Percentiles rank a stretch among this genome's conserved stretches.
phyloP scores from a whole-genome alignment of 2,797 vertebrate genomes.

The Pogoniulus pusillus region DNA sequence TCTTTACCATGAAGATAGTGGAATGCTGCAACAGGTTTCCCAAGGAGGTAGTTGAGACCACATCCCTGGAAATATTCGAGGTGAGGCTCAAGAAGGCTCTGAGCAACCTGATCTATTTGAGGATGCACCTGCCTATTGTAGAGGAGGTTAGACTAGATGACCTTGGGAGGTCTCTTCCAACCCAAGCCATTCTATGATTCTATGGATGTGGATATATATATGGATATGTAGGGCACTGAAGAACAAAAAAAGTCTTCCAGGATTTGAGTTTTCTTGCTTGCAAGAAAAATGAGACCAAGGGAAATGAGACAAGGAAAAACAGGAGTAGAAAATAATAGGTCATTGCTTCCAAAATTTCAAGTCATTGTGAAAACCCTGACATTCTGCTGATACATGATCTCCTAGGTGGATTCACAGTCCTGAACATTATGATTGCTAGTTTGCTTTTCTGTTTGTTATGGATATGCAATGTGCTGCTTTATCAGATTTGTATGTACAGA shows the following conservation, averaged over 20 bases:
- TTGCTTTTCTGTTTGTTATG: neutral
- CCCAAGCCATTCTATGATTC: too few species aligned
- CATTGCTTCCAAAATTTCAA: neutral
- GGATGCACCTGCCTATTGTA: too few species aligned
- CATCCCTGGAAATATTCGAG: too few species aligned
- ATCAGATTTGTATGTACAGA: neutral
- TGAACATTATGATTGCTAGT: neutral
- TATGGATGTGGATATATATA: neutral
- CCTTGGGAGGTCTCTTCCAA: too few species aligned
- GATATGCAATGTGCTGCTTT: neutral
- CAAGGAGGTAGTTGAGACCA: too few species aligned
- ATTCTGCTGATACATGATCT: neutral
- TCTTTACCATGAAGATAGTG: too few species aligned
- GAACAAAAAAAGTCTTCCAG: neutral
- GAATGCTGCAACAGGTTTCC: too few species aligned
- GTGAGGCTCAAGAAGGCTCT: too few species aligned
- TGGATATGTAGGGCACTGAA: neutral
- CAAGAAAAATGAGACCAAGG: neutral
- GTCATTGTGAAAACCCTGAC: neutral
- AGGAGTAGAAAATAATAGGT: neutral
- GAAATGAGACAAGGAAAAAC: neutral
- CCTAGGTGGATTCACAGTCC: neutral
- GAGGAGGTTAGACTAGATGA: too few species aligned
- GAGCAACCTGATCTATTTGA: too few species aligned
- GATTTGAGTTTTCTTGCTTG: neutral